These are phyloP conservation scores for Oncorhynchus keta DNA, from an alignment of 2,113 vertebrate genomes.

Conservation along the genomic window DNA sequence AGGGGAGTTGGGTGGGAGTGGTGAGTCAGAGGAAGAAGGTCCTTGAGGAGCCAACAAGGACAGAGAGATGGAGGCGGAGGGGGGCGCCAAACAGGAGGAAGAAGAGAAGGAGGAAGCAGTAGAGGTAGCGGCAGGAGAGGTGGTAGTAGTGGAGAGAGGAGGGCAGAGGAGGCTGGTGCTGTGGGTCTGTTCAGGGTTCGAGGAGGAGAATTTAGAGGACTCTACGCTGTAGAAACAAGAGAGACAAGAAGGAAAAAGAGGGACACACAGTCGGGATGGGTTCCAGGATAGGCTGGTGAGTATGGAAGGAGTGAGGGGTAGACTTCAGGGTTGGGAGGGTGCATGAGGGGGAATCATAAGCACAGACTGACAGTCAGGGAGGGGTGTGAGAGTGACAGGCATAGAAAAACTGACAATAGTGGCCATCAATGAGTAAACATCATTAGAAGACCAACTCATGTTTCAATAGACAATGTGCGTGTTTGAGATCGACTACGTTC, in stretches of 20 bases:
- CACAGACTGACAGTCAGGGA: constrained; percentile 69
- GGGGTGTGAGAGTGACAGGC: constrained; percentile 1
- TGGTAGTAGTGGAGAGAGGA: constrained; percentile 62
- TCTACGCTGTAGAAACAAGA: constrained; percentile 78
- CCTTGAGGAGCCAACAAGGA: constrained; percentile 79
- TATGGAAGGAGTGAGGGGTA: constrained; percentile 64
- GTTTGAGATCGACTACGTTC: too few relatives aligned
- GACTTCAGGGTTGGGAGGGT: constrained; percentile 64
- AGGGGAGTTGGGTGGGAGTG: constrained; percentile 86
- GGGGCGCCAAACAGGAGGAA: constrained; percentile 91
- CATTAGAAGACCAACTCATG: background rate
- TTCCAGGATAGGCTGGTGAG: constrained; percentile 83
- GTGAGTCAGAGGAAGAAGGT: constrained; percentile 86
- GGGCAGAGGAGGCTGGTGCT: constrained; percentile 86
- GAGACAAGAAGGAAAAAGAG: constrained; percentile 77
- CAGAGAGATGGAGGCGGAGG: constrained; percentile 80
- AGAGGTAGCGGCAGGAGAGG: constrained; percentile 57
- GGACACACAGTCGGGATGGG: constrained; percentile 78
- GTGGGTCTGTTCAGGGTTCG: constrained; percentile 91
- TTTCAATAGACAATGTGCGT: too few relatives aligned
- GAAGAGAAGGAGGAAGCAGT: constrained; percentile 85
- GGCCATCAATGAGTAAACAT: background rate
- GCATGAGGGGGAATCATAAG: constrained; percentile 57
- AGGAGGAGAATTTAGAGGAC: constrained; percentile 81
- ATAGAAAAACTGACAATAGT: background rate